Evolutionary conservation across 2,113 vertebrate species (phyloP).

Genomic region (Pseudolaguvia tuberculata): DNA sequence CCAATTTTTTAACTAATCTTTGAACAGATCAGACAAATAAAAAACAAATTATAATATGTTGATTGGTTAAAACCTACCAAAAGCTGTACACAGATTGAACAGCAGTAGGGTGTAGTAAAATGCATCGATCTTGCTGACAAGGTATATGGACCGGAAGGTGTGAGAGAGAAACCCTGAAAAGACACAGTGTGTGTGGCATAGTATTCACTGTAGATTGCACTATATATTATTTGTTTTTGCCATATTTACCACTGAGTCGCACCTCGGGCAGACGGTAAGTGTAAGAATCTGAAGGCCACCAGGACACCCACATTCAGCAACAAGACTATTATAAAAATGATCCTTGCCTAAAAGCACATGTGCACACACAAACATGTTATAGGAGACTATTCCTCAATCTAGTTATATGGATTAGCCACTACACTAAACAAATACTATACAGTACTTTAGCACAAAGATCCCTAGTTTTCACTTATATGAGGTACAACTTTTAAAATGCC

Average conservation of each 20-base stretch:
- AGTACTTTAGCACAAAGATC: neutral
- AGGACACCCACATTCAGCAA: constrained; percentile 77
- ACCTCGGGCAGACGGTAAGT: constrained; percentile 75
- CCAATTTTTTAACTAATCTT: neutral
- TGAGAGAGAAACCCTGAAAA: constrained; percentile 66
- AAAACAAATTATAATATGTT: neutral
- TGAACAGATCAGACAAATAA: neutral
- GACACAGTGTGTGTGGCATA: constrained; percentile 37
- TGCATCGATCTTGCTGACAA: constrained; percentile 80
- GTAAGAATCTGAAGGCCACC: constrained; percentile 73
- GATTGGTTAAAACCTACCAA: constrained; percentile 74
- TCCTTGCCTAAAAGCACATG: constrained; percentile 68
- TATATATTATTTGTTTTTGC: neutral
- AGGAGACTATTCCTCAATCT: neutral
- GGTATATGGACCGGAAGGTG: constrained; percentile 73
- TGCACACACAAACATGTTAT: constrained; percentile 12
- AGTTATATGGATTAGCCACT: neutral
- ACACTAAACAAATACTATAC: neutral
- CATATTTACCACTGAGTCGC: constrained; percentile 49
- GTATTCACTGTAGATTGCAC: constrained; percentile 1
- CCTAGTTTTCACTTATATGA: neutral
- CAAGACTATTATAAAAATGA: constrained; percentile 70
- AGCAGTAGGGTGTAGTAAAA: constrained; percentile 83
- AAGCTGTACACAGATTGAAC: constrained; percentile 83
- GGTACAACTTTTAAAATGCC: neutral